A percentile compares a stretch with the other conserved stretches of the same genome.
phyloP scores from a whole-genome alignment of 2,888 invertebrate genomes.

The Limenitis camilla region DNA sequence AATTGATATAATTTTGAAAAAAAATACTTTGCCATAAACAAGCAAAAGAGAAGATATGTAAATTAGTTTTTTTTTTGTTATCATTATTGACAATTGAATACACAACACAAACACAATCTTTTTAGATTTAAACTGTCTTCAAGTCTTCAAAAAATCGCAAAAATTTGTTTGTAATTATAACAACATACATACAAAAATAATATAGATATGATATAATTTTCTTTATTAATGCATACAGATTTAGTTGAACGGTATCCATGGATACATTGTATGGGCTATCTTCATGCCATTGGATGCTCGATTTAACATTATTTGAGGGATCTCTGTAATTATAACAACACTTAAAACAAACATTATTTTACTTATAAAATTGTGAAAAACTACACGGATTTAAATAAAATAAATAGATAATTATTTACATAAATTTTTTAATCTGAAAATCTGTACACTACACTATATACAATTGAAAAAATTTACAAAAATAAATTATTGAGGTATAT shows the following conservation, averaged over 20 bases:
- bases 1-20: too few relatives aligned
- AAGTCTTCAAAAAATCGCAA: too few relatives aligned
- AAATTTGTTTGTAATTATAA: too few relatives aligned
- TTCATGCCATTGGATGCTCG: too few relatives aligned
- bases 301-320: neutral
- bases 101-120: neutral
- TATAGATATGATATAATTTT: slow-evolving; percentile 28
- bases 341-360: too few relatives aligned
- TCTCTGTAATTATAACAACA: neutral
- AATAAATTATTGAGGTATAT: slow-evolving; percentile 3
- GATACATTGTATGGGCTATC: slow-evolving; percentile 6
- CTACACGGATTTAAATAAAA: too few relatives aligned
- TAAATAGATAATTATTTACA: neutral
- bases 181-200: slow-evolving; percentile 1
- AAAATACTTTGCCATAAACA: too few relatives aligned
- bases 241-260: slow-evolving; percentile 9
- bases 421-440: neutral
- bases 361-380: too few relatives aligned
- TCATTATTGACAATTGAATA: neutral
- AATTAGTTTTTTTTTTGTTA: too few relatives aligned
- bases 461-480: slow-evolving; percentile 3
- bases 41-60: too few relatives aligned
- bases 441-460: neutral
- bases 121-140: too few relatives aligned
- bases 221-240: slow-evolving; percentile 26